Evolutionary conservation across 2,888 invertebrate species (phyloP), one percentile per base, ranked within the genome.

Genomic region (Hirtodrosophila histrioides): DNA sequence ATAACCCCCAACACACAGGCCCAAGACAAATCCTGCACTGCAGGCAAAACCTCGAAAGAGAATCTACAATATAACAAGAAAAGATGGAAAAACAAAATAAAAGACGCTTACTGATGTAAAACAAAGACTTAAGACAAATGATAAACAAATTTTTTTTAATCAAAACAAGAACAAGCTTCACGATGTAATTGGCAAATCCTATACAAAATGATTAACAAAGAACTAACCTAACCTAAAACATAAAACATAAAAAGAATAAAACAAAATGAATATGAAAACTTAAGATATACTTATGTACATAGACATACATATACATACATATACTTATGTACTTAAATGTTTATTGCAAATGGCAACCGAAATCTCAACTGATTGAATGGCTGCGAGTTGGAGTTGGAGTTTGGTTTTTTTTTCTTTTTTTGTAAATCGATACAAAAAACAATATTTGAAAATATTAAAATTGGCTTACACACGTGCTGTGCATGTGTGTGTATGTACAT

Each of bases 71-170:
- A 69, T 40, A 40, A 39, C 12, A 53, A 12, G 44, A 11, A 46
- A 24, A 31, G 43, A 33, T 48, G 56, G 53, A 46, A 60, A 39
- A 49, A 63, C 68, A 57, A 51, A 48, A 61, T 74, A 75, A 62
- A 72, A 66, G 83, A n/a, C 88, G 90, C 89, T 89, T 89, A 89
- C 87, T 85, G 85, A 88, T 84, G 90, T 79, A 89, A 88, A 89
- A 90, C 87, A 90, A 89, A 89, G 89, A 89, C 89, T 89, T 81
- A 80, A 88, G 74, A 73, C 48, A 51, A 67, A 72, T 57, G 49
- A 70, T 46, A 68, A 69, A 62, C 53, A 68, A 66, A 49, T 57
- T 67, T 75, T 75, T 75, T 77, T 72, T 36, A 45, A 48, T 45
- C 46, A 70, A 82, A 66, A 76, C 46, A 44, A 58, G 67, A 17